Conservation (phyloP, 2,888 invertebrate species). For the Tigriopus californicus region DNA sequence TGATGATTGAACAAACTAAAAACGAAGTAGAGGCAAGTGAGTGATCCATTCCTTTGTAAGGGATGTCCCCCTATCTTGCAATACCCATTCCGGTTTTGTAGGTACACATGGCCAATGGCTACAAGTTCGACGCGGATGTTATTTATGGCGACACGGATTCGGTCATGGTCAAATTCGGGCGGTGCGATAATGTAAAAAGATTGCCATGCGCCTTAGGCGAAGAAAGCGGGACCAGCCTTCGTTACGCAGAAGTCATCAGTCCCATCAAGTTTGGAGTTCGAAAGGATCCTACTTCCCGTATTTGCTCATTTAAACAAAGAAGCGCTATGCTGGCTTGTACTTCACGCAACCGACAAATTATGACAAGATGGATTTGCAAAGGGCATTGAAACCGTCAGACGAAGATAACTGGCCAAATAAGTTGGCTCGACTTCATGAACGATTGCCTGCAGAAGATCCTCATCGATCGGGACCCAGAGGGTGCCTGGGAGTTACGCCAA, state of each 20-base stretch:
- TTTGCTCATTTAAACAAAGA: slow-evolving; percentile 89
- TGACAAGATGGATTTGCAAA: slow-evolving; percentile 97
- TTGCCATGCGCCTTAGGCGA: slow-evolving; percentile 81
- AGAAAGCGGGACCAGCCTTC: slow-evolving; percentile 79
- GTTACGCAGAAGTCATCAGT: slow-evolving; percentile 70
- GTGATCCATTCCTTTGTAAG: too few species aligned
- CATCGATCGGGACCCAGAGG: slow-evolving; percentile 79
- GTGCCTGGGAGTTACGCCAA: slow-evolving; percentile 52
- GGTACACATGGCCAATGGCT: slow-evolving; percentile 63
- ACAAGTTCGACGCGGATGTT: slow-evolving; percentile 69
- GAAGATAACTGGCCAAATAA: slow-evolving; percentile 94
- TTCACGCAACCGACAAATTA: slow-evolving; percentile 76
- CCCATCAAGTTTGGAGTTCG: slow-evolving; percentile 98
- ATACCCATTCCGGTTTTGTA: not conserved
- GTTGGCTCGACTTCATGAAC: slow-evolving; percentile 94
- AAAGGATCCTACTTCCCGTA: slow-evolving; percentile 98
- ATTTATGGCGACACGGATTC: slow-evolving; percentile 99
- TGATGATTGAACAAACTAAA: slow-evolving; percentile 91
- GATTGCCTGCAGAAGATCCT: slow-evolving; percentile 85
- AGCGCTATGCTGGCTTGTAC: slow-evolving; percentile 64
- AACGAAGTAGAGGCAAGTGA: slow-evolving; percentile 66
- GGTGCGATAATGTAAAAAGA: slow-evolving; percentile 66
- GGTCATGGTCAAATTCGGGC: slow-evolving; percentile 98
- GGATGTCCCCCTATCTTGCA: not conserved
- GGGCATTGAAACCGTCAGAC: slow-evolving; percentile 91